Percentiles rank a stretch among this genome's conserved stretches.
phyloP scores from a whole-genome alignment of 2,113 vertebrate genomes.

The Anthoscopus minutus region DNA sequence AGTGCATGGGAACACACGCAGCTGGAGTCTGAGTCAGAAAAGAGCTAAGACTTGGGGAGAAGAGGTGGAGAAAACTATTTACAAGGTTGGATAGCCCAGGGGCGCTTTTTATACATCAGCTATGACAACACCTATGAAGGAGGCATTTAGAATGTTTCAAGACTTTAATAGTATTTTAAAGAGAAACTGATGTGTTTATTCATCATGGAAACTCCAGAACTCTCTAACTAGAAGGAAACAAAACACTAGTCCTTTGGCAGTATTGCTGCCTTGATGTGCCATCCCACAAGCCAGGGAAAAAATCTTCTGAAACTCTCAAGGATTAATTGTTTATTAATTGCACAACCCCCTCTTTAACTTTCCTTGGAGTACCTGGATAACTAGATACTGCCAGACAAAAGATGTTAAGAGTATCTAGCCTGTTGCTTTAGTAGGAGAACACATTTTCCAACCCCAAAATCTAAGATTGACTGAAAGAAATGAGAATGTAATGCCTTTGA shows the following conservation, averaged over 20 bases:
- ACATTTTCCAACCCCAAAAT: neutral
- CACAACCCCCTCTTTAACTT: neutral
- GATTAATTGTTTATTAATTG: neutral
- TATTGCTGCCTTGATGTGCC: neutral
- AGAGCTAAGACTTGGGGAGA: neutral
- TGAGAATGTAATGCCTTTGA: neutral
- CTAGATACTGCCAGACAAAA: neutral
- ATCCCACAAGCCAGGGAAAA: neutral
- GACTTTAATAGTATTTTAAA: neutral
- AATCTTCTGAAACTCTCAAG: neutral
- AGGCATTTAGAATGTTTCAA: neutral
- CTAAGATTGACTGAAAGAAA: slow-evolving; percentile 17
- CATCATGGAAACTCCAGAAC: neutral
- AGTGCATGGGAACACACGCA: rapidly evolving
- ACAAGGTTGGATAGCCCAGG: neutral
- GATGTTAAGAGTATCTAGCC: neutral
- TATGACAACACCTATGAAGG: neutral
- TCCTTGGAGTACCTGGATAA: neutral
- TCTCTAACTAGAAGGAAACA: neutral
- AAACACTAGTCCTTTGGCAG: neutral
- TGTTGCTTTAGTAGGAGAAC: neutral
- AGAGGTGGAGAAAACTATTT: neutral
- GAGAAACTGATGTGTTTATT: neutral
- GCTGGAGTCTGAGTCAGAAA: neutral
- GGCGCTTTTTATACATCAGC: neutral